phyloP scores from a whole-genome alignment of 2,113 vertebrate species.

The Pagrus major region DNA sequence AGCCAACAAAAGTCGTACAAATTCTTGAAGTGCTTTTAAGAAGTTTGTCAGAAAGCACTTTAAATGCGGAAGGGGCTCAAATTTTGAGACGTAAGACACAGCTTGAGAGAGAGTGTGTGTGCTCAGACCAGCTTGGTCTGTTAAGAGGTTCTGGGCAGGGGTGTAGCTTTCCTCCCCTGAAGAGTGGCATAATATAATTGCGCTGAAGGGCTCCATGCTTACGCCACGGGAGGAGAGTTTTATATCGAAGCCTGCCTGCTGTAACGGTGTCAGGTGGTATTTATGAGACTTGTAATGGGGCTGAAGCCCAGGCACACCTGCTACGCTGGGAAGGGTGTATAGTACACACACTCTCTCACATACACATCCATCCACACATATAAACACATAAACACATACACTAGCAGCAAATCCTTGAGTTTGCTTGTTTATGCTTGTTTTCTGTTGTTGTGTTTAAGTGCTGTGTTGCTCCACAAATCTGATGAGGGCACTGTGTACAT shows the following conservation, averaged over 20 bases:
- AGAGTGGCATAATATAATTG: conserved; percentile 64
- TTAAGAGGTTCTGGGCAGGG: conserved; percentile 31
- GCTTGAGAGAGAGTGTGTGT: conserved; percentile 20
- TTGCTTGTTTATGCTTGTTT: conserved; percentile 29
- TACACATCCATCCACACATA: background rate
- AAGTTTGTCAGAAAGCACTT: conserved; percentile 3
- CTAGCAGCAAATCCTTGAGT: background rate
- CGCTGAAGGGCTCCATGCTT: conserved; percentile 63
- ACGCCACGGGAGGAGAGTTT: conserved; percentile 61
- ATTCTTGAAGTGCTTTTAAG: background rate
- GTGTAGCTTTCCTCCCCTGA: conserved; percentile 44
- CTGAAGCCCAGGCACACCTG: conserved; percentile 70
- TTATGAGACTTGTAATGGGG: conserved; percentile 74
- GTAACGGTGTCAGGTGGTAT: conserved; percentile 74
- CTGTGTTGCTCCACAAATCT: background rate
- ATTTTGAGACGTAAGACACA: background rate
- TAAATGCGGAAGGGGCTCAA: background rate
- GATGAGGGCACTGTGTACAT: background rate
- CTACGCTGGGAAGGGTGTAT: conserved; percentile 37
- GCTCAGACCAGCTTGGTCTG: conserved; percentile 7
- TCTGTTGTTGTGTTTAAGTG: background rate
- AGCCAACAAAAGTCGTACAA: background rate
- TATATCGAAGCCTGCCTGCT: conserved; percentile 67
- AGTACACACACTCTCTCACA: background rate
- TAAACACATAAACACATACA: background rate